Evolutionary conservation across 2,797 vertebrate species (phyloP).

Genomic region (Brotula barbata): DNA sequence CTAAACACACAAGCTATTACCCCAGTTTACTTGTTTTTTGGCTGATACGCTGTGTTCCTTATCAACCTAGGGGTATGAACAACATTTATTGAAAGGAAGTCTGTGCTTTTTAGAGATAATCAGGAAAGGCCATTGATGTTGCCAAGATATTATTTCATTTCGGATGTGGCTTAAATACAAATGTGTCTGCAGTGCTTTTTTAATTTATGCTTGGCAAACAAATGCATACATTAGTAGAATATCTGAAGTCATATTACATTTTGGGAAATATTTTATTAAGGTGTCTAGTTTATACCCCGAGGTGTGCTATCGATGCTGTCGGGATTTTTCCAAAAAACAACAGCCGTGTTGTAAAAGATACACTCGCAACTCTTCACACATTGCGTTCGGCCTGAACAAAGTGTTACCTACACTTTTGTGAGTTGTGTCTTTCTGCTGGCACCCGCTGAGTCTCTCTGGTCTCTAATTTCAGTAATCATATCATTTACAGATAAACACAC

Average conservation of each 20-base stretch:
- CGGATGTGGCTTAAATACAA: conserved; percentile 14
- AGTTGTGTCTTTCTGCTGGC: background rate
- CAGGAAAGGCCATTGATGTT: conserved; percentile 2
- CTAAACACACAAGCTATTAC: background rate
- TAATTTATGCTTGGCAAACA: conserved; percentile 8
- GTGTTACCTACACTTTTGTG: background rate
- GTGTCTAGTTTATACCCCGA: background rate
- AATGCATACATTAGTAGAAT: conserved; percentile 5
- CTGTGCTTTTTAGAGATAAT: conserved; percentile 11
- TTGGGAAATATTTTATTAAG: background rate
- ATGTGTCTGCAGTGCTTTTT: conserved; percentile 15
- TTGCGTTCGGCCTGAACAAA: background rate
- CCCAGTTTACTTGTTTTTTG: too few relatives aligned
- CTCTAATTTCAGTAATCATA: conserved; percentile 57
- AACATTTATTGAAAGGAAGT: too few relatives aligned
- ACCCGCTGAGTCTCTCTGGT: conserved; percentile 9
- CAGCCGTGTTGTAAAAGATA: background rate
- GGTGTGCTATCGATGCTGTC: background rate
- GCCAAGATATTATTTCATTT: conserved; percentile 28
- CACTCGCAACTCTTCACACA: too few relatives aligned
- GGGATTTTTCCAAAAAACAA: background rate
- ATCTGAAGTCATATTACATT: background rate
- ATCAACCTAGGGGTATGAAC: too few relatives aligned
- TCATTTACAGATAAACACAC: conserved; percentile 49
- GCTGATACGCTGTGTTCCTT: too few relatives aligned